Conservation (phyloP, 2,113 vertebrate genomes). For the Sebastes schlegelii region DNA sequence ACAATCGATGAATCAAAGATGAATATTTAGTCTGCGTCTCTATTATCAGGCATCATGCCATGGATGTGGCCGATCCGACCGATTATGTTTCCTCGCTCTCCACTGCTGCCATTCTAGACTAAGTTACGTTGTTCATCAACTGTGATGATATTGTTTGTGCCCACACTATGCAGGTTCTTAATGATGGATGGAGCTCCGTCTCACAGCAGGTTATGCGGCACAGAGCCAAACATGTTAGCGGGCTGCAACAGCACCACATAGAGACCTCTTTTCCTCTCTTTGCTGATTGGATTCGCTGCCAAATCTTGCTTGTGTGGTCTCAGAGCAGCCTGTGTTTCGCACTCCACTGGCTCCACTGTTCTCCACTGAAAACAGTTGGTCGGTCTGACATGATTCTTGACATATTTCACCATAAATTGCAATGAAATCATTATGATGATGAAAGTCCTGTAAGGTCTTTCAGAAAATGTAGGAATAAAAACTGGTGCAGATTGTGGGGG, state of each 20-base stretch:
- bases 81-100: neutral
- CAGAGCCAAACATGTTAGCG: constrained; percentile 8
- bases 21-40: neutral
- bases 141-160: neutral
- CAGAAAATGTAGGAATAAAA: neutral
- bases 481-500: neutral
- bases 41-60: no score
- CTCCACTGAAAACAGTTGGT: neutral
- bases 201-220: neutral
- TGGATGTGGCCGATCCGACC: neutral
- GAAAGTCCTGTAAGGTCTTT: neutral
- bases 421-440: neutral
- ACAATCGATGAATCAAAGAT: neutral
- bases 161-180: neutral
- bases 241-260: neutral
- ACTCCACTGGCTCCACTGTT: neutral
- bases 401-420: neutral
- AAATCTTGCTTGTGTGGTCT: neutral
- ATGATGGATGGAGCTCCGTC: no score
- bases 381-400: neutral
- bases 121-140: neutral
- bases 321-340: neutral
- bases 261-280: neutral
- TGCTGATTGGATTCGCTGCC: neutral
- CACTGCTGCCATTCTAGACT: neutral